Base-by-base conservation (phyloP, 2,888 invertebrate genomes). In the Pseudococcus viburni region DNA sequence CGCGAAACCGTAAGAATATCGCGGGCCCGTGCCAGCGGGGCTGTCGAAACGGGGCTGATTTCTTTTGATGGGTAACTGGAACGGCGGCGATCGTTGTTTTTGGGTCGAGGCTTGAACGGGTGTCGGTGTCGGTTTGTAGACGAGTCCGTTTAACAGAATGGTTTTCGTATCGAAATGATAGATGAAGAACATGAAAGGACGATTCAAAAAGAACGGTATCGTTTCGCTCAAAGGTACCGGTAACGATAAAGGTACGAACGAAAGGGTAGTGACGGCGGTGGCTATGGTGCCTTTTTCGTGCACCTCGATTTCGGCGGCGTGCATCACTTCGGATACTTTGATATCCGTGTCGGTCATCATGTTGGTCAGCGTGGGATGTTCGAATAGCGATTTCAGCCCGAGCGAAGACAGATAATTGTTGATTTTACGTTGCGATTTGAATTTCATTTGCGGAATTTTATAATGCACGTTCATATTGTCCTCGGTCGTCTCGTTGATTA, bases 311-410 rank as follows among this genome's bases (percentile, higher is more conserved):
- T 91, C 91, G 73, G 93, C 92, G 90, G 93, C 92, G 89, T 93
- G 93, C 33, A 93, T 90, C n/a, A 93, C 91, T 68, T 92, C 92
- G 68, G 89, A 89, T 7, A 90, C 90, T 51, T 86, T 89, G 83
- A 89, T 86, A 39, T 64, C 80, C 3, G 26, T 33, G 26, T 33
- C 51, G 48, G 51, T 11, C 17, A 88, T 84, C 77, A 90, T 89
- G 42, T 89, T 89, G 17, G 85, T 91, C 85, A 96, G 93, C 91
- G 96, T 95, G 0, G 95, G 94, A 85, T 92, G 91, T 0, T 90
- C 91, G 91, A 97, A 96, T 89, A 96, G 92, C 0, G 94, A 93
- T 1, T 91, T 91, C 0, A 96, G 91, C 0, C 95, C 95, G 89
- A 96, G 48, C 15, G 17, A 6, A 1, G 33, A 42, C 11, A 87